phyloP scores from a whole-genome alignment of 2,888 invertebrate genomes.

The Acrocyrtus sp. region DNA sequence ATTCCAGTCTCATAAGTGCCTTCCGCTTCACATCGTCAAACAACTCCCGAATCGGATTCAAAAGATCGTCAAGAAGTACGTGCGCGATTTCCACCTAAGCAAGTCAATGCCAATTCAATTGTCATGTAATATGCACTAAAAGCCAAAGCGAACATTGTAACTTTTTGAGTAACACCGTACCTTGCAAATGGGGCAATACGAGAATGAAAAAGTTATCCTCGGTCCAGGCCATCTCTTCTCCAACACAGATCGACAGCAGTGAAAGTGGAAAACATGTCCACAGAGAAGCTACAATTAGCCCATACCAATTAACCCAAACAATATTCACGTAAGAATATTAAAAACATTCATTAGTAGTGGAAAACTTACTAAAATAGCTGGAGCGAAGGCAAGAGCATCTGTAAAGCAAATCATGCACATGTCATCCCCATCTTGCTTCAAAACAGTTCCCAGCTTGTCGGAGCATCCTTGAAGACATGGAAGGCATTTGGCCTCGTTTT shows the following conservation, averaged over 20 bases:
- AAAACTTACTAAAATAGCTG: slow-evolving; percentile 82
- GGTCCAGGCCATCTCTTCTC: slow-evolving; percentile 93
- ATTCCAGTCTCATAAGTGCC: slow-evolving; percentile 94
- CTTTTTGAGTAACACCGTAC: slow-evolving; percentile 68
- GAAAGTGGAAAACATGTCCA: slow-evolving; percentile 95
- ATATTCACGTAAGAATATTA: not conserved
- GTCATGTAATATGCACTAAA: not conserved
- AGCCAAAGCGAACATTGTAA: not conserved
- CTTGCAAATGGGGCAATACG: slow-evolving; percentile 97
- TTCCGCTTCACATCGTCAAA: slow-evolving; percentile 92
- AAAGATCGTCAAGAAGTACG: slow-evolving; percentile 78
- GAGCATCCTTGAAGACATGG: slow-evolving; percentile 90
- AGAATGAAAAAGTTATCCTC: slow-evolving; percentile 94
- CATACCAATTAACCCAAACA: too few species aligned
- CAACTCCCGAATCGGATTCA: slow-evolving; percentile 83
- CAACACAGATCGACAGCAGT: slow-evolving; percentile 88
- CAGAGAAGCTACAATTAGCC: slow-evolving; percentile 84
- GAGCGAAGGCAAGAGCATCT: slow-evolving; percentile 94
- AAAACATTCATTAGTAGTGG: too few species aligned
- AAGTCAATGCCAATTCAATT: too few species aligned
- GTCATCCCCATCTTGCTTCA: slow-evolving; percentile 97
- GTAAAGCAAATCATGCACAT: slow-evolving; percentile 99
- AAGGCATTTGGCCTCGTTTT: slow-evolving; percentile 81
- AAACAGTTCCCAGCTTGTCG: slow-evolving; percentile 63
- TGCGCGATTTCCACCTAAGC: slow-evolving; percentile 83